Base-by-base conservation (phyloP, 2,113 vertebrate genomes). In the Dasyornis broadbenti region DNA sequence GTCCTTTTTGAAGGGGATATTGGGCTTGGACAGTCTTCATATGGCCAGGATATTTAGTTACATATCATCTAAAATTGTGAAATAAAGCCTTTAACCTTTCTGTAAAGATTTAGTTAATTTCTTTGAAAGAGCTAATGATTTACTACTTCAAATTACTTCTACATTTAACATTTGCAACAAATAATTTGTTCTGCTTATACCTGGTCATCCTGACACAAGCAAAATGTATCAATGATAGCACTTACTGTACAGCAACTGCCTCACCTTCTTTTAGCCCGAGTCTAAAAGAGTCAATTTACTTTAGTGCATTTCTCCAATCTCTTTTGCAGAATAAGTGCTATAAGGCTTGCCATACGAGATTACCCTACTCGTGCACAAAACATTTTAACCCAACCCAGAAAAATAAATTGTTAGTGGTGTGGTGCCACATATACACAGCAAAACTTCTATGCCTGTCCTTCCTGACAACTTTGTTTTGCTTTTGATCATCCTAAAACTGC, bases 181-280 rank as follows among this genome's bases (percentile, higher is more conserved):
- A 78, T 95, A 63, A 6, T 95, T 61, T 86, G 42, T 95, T 85
- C 49, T 47, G 17, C 53, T 88, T 94, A 73, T 73, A 86, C 81
- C 39, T 81, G 94, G 56, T 88, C 50, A 72, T 93, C 73, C 53
- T 97, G 86, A 70, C 31, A 64, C 39, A 82, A 86, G 89, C 69
- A 31, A 84, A 89, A 53, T 83, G 15, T 53, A 14, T 61, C n/a
- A 30, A 59, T 72, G 53, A 10, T 44, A 35, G 22, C 68, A n/a
- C 33, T 83, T 83, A 56, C 16, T 61, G 20, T 40, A 24, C 33
- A 87, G 73, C 54, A 76, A 61, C 24, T 69, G 50, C 40, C 45
- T 44, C 2, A 3, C 88, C 37, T 50, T 61, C 15, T 61, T 49
- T 24, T 56, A 83, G 57, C 11, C 14, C 56, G 27, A 80, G 21